Evolutionary conservation across 1,140 invertebrate genomes (phyloP), one percentile per base, ranked within the genome.

Genomic region (Pachypsylla venusta): DNA sequence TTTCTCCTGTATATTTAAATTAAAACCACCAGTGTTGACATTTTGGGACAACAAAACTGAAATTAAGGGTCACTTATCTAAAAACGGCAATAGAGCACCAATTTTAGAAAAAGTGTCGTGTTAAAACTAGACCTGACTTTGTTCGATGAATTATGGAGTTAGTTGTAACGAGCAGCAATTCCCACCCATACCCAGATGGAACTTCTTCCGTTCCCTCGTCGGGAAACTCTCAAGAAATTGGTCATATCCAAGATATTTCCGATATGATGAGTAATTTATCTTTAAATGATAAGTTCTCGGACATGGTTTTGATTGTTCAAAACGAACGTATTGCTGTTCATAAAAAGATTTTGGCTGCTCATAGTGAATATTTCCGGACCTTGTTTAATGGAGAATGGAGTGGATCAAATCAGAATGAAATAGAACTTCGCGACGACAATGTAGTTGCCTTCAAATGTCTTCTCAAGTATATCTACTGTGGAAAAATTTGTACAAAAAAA

Each of bases 381-480:
- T 73, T 98, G 22, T 78, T 95, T 19, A 93, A 82, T 76, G 93
- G 93, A 42, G 94, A 94, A 14, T 78, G 98, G 74, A 81, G 82
- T 63, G 95, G 98, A 74, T 84, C 89, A 0, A 81, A 78, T 58
- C 83, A 84, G 70, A 74, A 76, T 27, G 88, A 93, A 76, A 89
- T 99, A 59, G 82, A 85, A 65, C 69, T 98, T 16, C 82, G 85
- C 69, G 87, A 84, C 63, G 81, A 92, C 25, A 87, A 87, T n/a
- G 71, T 93, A 20, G 78, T 81, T 60, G 87, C 93, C 19, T 98
- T 99, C 67, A 90, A 90, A 72, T 80, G 82, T 54, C 74, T 99
- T 0, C 74, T 98, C 0, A 84, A 89, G 67, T 99, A 99, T 74
- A 92, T 99, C 54, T 99, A 99, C 70, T 93, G 89, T 59, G 89